Evolutionary conservation across 1,140 invertebrate genomes (phyloP).

Genomic region (Diplogasteroides magnus): DNA sequence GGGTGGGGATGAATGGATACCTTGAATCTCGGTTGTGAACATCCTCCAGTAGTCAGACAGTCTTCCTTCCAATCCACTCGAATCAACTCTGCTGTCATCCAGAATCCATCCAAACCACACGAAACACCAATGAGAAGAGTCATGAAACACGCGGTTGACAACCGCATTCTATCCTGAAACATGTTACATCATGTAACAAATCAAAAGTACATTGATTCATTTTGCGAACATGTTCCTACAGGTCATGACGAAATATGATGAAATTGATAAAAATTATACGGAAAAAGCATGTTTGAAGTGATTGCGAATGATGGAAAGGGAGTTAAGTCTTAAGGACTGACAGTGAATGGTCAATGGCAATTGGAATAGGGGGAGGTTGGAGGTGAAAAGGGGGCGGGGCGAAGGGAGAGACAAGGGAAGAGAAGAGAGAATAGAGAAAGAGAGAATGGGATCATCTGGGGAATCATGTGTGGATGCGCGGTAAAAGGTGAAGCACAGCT

Average conservation of each 20-base stretch:
- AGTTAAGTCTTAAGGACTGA: neutral
- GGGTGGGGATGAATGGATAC: no score
- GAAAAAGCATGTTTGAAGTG: neutral
- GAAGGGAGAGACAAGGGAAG: neutral
- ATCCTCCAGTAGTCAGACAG: slow-evolving; percentile 27
- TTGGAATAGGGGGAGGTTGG: no score
- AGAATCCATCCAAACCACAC: no score
- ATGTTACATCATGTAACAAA: no score
- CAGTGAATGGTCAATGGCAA: no score
- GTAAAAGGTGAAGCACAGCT: neutral
- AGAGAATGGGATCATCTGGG: slow-evolving; percentile 1
- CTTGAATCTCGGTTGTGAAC: slow-evolving; percentile 27
- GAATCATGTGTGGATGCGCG: neutral
- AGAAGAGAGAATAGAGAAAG: slow-evolving; percentile 3
- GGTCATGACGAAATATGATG: neutral
- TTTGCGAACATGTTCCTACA: no score
- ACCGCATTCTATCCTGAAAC: no score
- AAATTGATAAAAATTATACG: neutral
- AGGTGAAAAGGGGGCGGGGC: neutral
- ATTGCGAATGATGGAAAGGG: neutral
- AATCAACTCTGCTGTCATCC: slow-evolving; percentile 28
- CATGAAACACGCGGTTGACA: no score
- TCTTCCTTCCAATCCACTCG: slow-evolving; percentile 28
- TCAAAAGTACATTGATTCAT: no score
- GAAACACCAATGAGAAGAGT: no score